A percentile compares a stretch with the other conserved stretches of the same genome.
phyloP scores from a whole-genome alignment of 1,140 invertebrate genomes.

The Drosophila setifemur region DNA sequence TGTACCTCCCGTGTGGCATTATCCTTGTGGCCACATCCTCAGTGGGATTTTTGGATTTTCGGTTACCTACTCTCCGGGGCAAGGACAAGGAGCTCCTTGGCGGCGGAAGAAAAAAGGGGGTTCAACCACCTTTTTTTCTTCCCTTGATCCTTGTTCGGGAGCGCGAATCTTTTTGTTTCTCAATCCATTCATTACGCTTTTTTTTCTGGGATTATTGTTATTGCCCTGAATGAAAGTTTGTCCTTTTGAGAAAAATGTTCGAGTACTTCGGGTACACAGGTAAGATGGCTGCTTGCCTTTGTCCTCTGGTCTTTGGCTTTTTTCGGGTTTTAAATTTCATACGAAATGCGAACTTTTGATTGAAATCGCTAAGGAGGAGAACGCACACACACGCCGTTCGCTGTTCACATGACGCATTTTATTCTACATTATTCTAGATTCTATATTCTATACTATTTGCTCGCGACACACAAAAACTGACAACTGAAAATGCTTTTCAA shows the following conservation, averaged over 20 bases:
- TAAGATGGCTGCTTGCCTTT: constrained; percentile 36
- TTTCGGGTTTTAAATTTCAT: constrained; percentile 65
- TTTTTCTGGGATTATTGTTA: constrained; percentile 62
- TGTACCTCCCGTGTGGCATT: constrained; percentile 25
- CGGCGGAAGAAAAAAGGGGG: no score
- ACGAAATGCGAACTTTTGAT: constrained; percentile 46
- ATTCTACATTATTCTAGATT: constrained; percentile 11
- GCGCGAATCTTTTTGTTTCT: constrained; percentile 30
- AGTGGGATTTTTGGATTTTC: no score
- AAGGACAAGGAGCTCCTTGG: constrained; percentile 51
- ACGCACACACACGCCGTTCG: not conserved
- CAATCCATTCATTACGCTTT: constrained; percentile 47
- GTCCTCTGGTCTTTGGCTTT: constrained; percentile 32
- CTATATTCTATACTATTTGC: constrained; percentile 9
- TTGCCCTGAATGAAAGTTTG: constrained; percentile 49
- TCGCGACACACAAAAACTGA: constrained; percentile 36
- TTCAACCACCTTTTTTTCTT: constrained; percentile 68
- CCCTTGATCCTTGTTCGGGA: not conserved
- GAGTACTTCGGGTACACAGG: constrained; percentile 20
- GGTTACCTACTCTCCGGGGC: constrained; percentile 32
- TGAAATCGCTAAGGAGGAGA: constrained; percentile 24
- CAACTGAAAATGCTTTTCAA: constrained; percentile 53
- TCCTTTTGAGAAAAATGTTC: constrained; percentile 60
- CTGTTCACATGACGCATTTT: constrained; percentile 41
- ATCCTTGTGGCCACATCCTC: no score